phyloP scores from a whole-genome alignment of 2,888 invertebrate species.

The Rhagonycha lutea region DNA sequence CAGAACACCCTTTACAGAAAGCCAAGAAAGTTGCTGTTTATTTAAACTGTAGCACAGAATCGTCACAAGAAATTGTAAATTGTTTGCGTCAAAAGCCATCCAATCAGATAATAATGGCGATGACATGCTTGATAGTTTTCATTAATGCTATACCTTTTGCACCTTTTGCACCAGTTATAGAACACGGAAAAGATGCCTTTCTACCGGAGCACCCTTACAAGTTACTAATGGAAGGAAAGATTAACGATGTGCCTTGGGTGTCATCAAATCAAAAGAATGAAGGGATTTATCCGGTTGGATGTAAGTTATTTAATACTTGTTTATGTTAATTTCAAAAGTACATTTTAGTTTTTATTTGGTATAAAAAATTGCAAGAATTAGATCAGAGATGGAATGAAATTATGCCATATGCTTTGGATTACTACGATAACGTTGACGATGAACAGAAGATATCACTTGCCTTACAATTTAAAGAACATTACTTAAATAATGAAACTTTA shows the following conservation, averaged over 20 bases:
- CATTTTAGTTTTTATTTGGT: slow-evolving; percentile 34
- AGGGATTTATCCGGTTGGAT: slow-evolving; percentile 70
- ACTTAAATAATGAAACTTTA: slow-evolving; percentile 38
- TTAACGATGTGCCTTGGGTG: slow-evolving; percentile 71
- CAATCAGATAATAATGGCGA: slow-evolving; percentile 60
- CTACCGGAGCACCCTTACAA: slow-evolving; percentile 66
- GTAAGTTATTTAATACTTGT: slow-evolving; percentile 51
- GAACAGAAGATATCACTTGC: slow-evolving; percentile 34
- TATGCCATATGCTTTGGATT: slow-evolving; percentile 42
- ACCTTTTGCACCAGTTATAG: slow-evolving; percentile 46
- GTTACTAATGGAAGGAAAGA: slow-evolving; percentile 62
- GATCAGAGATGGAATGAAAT: slow-evolving; percentile 42
- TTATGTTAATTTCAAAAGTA: not conserved
- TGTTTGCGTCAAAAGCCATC: slow-evolving; percentile 67
- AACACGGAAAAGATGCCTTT: slow-evolving; percentile 62
- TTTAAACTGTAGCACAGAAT: slow-evolving; percentile 65
- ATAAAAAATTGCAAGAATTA: slow-evolving; percentile 51
- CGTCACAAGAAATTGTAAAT: slow-evolving; percentile 61
- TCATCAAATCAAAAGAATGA: slow-evolving; percentile 71
- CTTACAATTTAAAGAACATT: slow-evolving; percentile 40
- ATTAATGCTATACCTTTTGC: slow-evolving; percentile 56
- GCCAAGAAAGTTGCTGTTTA: slow-evolving; percentile 62
- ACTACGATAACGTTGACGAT: slow-evolving; percentile 40
- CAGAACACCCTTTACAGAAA: slow-evolving; percentile 61
- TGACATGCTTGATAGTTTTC: slow-evolving; percentile 59